These are phyloP conservation scores for Platynereis dumerilii DNA, from an alignment of 2,888 invertebrate species.

Conservation along the genomic window DNA sequence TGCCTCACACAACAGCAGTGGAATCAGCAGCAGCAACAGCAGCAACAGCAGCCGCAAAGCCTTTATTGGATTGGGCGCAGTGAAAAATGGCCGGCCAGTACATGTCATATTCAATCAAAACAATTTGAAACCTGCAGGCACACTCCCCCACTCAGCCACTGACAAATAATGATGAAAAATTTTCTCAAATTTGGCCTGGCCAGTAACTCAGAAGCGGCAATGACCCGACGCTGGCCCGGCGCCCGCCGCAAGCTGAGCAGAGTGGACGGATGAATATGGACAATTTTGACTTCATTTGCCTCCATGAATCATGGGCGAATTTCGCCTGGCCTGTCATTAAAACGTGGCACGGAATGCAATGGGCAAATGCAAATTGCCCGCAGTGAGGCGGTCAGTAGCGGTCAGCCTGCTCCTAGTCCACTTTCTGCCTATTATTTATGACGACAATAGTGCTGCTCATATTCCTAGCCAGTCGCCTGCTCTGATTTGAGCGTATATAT, in stretches of 20 bases:
- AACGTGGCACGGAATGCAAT: not conserved
- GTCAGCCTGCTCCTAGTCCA: no score
- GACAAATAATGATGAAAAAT: constrained; percentile 7
- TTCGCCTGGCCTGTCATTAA: constrained; percentile 20
- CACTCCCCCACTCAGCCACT: constrained; percentile 3
- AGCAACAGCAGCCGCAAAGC: no score
- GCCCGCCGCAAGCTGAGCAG: not conserved
- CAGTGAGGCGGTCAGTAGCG: no score
- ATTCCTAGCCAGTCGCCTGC: no score
- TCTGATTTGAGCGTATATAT: constrained; percentile 22
- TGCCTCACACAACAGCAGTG: no score
- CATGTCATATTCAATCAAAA: constrained; percentile 10
- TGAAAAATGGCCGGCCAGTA: constrained; percentile 9
- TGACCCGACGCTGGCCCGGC: not conserved
- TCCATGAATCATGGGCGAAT: constrained; percentile 25
- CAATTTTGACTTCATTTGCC: constrained; percentile 22
- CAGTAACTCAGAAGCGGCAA: constrained; percentile 2
- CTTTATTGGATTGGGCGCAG: constrained; percentile 2
- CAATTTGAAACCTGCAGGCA: constrained; percentile 10
- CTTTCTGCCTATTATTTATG: no score
- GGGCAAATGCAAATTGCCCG: constrained; percentile 2
- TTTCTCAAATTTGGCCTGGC: constrained; percentile 8
- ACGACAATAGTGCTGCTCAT: no score
- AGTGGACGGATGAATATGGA: constrained; percentile 17
- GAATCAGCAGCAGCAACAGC: constrained; percentile 6